These are phyloP conservation scores for Ornithoptera alexandrae DNA, from an alignment of 2,888 invertebrate species.

Conservation along the genomic window DNA sequence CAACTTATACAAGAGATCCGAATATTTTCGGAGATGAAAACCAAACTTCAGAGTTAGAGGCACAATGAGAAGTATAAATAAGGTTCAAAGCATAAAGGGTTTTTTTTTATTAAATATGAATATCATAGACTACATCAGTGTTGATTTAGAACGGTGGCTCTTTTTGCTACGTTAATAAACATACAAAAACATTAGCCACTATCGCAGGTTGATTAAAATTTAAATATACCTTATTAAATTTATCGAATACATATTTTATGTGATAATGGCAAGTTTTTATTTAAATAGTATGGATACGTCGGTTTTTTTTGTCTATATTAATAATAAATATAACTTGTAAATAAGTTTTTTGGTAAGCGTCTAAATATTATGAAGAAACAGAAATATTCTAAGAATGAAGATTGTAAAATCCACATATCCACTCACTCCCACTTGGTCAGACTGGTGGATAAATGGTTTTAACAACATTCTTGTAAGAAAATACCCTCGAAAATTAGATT, in stretches of 20 bases:
- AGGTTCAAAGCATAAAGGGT: no score
- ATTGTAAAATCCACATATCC: no score
- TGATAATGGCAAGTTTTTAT: not conserved
- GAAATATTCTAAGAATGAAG: no score
- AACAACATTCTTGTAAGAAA: no score
- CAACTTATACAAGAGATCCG: no score
- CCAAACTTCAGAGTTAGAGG: no score
- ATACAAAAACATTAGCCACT: not conserved
- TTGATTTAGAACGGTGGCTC: not conserved
- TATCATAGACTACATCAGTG: not conserved
- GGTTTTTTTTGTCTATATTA: not conserved
- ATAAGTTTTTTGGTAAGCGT: not conserved
- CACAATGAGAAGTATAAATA: no score
- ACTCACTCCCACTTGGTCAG: no score
- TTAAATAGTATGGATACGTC: not conserved
- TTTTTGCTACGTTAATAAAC: not conserved
- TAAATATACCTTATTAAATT: not conserved
- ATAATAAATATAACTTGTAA: not conserved
- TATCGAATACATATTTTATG: not conserved
- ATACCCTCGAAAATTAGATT: no score
- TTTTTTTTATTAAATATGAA: not conserved
- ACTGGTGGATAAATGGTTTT: no score
- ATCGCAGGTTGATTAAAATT: slow-evolving; percentile 2
- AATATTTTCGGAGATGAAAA: no score
- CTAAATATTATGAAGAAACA: no score